Evolutionary conservation across 2,888 invertebrate genomes (phyloP), one percentile per base, ranked within the genome.

Genomic region (Erebia palarica): DNA sequence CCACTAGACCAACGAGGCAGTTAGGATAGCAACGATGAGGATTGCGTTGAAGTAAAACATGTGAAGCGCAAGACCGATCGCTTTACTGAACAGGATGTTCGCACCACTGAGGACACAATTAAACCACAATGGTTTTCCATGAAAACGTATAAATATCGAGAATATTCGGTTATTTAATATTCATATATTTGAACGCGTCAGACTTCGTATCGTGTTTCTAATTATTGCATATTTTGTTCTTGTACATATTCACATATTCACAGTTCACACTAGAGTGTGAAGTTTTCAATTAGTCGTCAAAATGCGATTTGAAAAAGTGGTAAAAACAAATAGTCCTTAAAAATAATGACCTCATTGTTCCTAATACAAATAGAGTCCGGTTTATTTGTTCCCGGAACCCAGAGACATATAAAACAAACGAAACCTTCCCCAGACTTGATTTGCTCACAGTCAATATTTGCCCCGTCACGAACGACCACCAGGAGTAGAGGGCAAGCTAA

Each of bases 361-460:
- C 1, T 16, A 36, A 55, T 42, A 65, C 36, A 51, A 53, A 53
- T 55, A 53, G 55, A 53, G 16, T 18, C 4, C 53, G 7, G 55
- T 65, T 55, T 55, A 65, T 65, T 53, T 53, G 53, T 65, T n/a
- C 36, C 53, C 8, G 16, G 53, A 64, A 51, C n/a, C 51, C 44
- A 57, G 49, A 67, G 71, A 65, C 49, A 64, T 67, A 58, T 65
- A 71, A 63, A 69, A 69, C 47, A 44, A 36, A 68, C 55, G 60
- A 69, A 67, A 64, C 27, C 51, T 49, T 44, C 57, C 55, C 49
- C 68, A 69, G 73, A 71, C 64, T 18, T 58, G 69, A 66, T 69
- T 69, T 68, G 58, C 59, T 64, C 69, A 7, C 59, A 57, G 68
- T 65, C 68, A 74, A 74, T 70, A 73, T 71, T 70, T 69, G 44